These are phyloP conservation scores for Bombus turneri DNA, from an alignment of 1,140 invertebrate species.

Conservation along the genomic window DNA sequence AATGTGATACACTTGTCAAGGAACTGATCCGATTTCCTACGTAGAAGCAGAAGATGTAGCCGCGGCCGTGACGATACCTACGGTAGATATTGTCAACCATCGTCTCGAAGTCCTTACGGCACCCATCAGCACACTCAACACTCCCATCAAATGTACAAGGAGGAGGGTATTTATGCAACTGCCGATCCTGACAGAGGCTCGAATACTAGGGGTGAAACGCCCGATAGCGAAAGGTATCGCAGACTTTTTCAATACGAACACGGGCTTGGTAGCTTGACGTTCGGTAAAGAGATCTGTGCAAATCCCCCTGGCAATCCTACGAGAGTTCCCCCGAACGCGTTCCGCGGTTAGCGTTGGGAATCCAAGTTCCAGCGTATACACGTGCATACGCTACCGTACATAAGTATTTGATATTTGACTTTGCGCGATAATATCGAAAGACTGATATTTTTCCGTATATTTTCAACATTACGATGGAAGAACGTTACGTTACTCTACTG, in stretches of 20 bases:
- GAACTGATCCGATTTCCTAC: constrained; percentile 69
- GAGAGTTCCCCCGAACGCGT: not conserved
- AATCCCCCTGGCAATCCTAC: constrained; percentile 13
- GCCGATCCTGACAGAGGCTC: constrained; percentile 88
- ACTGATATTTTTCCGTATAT: too few species aligned
- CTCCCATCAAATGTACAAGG: constrained; percentile 86
- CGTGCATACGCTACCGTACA: too few species aligned
- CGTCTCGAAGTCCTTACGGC: constrained; percentile 84
- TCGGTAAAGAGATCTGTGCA: constrained; percentile 21
- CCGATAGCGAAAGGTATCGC: constrained; percentile 92
- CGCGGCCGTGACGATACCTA: constrained; percentile 87
- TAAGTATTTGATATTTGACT: too few species aligned
- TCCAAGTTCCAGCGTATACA: not conserved
- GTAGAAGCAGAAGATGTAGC: constrained; percentile 82
- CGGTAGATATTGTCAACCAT: constrained; percentile 90
- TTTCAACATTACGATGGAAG: too few species aligned
- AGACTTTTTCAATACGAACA: constrained; percentile 65
- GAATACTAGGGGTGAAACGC: constrained; percentile 87
- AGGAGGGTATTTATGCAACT: constrained; percentile 93
- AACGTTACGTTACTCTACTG: too few species aligned
- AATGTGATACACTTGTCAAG: constrained; percentile 28
- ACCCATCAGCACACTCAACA: constrained; percentile 82
- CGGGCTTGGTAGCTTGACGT: constrained; percentile 52
- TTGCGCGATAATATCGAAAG: too few species aligned
- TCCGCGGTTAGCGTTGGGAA: not conserved